Evolutionary conservation across 2,797 vertebrate genomes (phyloP), one percentile per base, ranked within the genome.

Genomic region (Sebastes steindachneri): DNA sequence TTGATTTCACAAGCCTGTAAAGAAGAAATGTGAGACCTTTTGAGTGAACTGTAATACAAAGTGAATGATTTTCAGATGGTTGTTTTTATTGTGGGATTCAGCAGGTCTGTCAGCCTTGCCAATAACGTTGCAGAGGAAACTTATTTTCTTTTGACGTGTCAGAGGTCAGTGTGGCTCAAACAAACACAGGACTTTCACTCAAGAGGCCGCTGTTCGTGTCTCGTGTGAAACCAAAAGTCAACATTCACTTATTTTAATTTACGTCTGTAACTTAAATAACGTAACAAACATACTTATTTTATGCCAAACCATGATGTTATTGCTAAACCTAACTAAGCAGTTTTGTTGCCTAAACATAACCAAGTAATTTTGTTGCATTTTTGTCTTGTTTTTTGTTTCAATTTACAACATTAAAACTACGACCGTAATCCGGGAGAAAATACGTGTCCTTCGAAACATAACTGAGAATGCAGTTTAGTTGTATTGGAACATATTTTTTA

Each of bases 1-100:
- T 69, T 26, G 23, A 77, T 80, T 82, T 84, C 58, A 35, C n/a
- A 64, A 59, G 55, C 55, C 58, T 25, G 25, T 74, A 8, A 41
- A 66, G 15, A 73, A 67, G 17, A 55, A 55, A 75, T 21, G 23
- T 23, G 21, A 74, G 51, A 80, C 31, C 35, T 84, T 10, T 48
- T 59, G 19, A 73, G 15, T 79, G 53, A 80, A 82, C 62, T 57
- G 23, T 2, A 2, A 54, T 65, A 19, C 8, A 65, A 37, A 37
- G 14, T 26, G 6, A 63, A 12, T 4, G 26, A 25, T 77, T 72
- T 57, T 68, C 3, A 19, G 21, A 74, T 54, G 11, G 59, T 48
- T 41, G 9, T 59, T 4, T 41, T 21, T 57, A 14, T 41, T 73
- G 23, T 68, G n/a, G 25, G 37, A 48, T 69, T 54, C 26, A 26